These are phyloP conservation scores for Nomada hirtipes DNA, from an alignment of 2,888 invertebrate genomes.

Conservation along the genomic window DNA sequence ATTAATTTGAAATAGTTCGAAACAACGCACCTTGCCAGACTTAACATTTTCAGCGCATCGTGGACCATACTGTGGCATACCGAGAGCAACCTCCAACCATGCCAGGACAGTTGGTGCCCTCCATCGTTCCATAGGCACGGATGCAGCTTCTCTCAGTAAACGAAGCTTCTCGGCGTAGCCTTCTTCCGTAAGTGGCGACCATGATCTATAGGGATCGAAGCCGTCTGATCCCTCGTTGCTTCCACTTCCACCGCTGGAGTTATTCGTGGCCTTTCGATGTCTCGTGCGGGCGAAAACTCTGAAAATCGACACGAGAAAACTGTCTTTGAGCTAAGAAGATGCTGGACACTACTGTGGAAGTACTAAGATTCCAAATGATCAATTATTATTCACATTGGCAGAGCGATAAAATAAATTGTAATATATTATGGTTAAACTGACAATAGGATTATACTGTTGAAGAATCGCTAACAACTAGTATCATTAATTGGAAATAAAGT, in stretches of 20 bases:
- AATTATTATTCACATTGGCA: background rate
- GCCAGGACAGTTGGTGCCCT: conserved; percentile 96
- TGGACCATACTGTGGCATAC: conserved; percentile 97
- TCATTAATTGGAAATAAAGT: no score
- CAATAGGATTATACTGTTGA: no score
- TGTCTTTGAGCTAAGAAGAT: conserved; percentile 45
- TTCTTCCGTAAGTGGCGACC: conserved; percentile 89
- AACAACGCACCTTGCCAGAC: conserved; percentile 92
- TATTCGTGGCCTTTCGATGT: conserved; percentile 91
- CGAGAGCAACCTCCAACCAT: conserved; percentile 96
- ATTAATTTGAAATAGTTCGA: background rate
- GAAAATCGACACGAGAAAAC: conserved; percentile 34
- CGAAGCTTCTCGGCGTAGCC: conserved; percentile 92
- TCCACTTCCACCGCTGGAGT: conserved; percentile 85
- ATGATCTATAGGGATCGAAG: conserved; percentile 86
- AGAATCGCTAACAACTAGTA: no score
- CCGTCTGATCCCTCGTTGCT: conserved; percentile 86
- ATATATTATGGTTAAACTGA: no score
- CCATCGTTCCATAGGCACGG: conserved; percentile 95
- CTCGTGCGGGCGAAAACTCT: conserved; percentile 94
- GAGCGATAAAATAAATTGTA: no score
- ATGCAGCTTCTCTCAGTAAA: conserved; percentile 92
- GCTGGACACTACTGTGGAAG: conserved; percentile 12
- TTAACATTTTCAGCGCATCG: conserved; percentile 97
- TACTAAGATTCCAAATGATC: background rate